A percentile compares a stretch with the other conserved stretches of the same genome.
phyloP scores from a whole-genome alignment of 2,888 invertebrate genomes.

The Lasioglossum vierecki region DNA sequence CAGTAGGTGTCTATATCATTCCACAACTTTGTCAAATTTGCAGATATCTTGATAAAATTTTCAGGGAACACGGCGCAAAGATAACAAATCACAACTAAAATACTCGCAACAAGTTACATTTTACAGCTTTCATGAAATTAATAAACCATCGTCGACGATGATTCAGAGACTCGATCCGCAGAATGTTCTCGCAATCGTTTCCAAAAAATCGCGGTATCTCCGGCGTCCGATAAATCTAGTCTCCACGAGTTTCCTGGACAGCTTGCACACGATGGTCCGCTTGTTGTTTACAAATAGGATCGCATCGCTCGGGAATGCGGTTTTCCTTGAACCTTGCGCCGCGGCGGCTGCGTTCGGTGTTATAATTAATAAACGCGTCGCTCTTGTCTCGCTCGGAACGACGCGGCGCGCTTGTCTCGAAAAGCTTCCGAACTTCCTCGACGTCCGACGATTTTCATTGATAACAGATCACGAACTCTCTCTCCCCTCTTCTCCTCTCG shows the following conservation, averaged over 20 bases:
- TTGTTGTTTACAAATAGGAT: conserved; percentile 56
- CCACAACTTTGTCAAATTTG: too few species aligned
- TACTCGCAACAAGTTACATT: background rate
- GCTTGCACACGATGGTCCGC: background rate
- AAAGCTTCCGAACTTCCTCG: background rate
- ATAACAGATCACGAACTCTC: background rate
- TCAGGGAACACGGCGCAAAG: background rate
- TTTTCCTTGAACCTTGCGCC: conserved; percentile 81
- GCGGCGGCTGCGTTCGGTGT: conserved; percentile 51
- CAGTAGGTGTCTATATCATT: too few species aligned
- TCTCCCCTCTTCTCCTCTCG: background rate
- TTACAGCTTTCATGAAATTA: background rate
- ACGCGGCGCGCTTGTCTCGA: background rate
- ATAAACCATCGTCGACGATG: background rate
- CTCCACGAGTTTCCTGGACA: background rate
- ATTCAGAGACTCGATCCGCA: background rate
- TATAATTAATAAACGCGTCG: conserved; percentile 74
- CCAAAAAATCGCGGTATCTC: background rate
- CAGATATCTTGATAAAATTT: too few species aligned
- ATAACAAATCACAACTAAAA: background rate
- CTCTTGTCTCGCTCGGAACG: background rate
- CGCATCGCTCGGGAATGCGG: conserved; percentile 68
- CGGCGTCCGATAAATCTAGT: background rate
- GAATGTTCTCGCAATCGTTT: background rate
- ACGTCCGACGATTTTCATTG: background rate